Conservation (phyloP, 2,888 invertebrate species). For the Myathropa florea region DNA sequence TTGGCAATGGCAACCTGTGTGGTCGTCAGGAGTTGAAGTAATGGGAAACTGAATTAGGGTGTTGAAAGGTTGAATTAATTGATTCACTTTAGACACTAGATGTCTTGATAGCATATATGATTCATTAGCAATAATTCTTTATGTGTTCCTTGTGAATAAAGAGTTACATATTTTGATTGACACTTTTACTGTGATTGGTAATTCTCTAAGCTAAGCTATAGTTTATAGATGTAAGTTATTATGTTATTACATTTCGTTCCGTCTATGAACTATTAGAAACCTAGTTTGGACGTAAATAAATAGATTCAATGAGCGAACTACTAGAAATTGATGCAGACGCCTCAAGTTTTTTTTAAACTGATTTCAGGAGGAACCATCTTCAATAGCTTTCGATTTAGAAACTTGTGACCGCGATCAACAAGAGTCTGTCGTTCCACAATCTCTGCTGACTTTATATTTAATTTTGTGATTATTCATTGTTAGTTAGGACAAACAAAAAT, state of each 20-base stretch:
- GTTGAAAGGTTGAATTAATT: constrained; percentile 22
- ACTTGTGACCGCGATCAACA: no score
- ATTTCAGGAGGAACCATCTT: no score
- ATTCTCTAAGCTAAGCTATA: no score
- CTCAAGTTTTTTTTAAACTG: no score
- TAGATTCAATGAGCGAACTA: no score
- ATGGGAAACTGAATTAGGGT: neutral
- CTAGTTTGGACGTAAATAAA: no score
- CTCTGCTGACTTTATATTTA: constrained; percentile 27
- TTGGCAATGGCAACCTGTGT: constrained; percentile 65
- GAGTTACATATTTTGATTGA: neutral
- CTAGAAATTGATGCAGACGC: no score
- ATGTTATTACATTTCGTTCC: no score
- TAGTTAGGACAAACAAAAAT: constrained; percentile 24
- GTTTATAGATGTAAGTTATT: no score
- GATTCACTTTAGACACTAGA: neutral
- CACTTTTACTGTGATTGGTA: no score
- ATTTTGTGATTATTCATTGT: constrained; percentile 42
- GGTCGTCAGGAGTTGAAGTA: constrained; percentile 26
- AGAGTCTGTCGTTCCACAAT: constrained; percentile 2
- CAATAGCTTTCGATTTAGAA: no score
- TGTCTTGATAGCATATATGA: neutral
- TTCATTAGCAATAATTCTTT: neutral
- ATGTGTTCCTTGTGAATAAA: neutral
- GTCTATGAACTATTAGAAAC: no score